Base-by-base conservation (phyloP, 2,888 invertebrate species). In the Synanthedon tipuliformis region DNA sequence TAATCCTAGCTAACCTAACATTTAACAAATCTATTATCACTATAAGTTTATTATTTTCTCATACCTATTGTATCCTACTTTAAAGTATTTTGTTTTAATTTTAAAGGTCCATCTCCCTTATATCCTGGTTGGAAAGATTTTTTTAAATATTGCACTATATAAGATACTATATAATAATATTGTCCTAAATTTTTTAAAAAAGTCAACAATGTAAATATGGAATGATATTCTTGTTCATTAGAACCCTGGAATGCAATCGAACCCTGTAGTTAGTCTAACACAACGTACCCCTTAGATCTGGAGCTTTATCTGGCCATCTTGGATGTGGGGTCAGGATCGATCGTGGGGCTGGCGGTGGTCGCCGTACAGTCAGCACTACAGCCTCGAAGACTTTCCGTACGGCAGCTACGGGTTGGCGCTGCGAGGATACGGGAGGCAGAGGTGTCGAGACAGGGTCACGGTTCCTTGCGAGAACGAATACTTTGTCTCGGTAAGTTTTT, bases 381-480 rank as follows among this genome's bases (percentile, higher is more conserved):
- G 56, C 0, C 50, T 53, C 2, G 55, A 51, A 10, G 55, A 69
- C 54, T 64, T 77, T 62, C 68, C 77, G 56, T 83, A 82, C 55
- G 82, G 84, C 40, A 75, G 78, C 68, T 81, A 71, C 56, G 81
- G 82, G 0, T 61, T 69, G 1, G 75, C 81, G 1, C 64, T 75
- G 51, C 56, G 55, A 3, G 81, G 78, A 0, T 75, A 67, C 34
- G 83, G 84, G 0, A 62, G 88, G 45, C 81, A 80, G 59, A 73
- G 88, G 0, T 95, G 95, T 68, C 81, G 80, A 12, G 94, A 95
- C 69, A 89, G 92, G 51, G 90, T 95, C 51, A 91, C 94, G 1
- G 91, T 95, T 79, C 94, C 95, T 0, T 95, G 95, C 64, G 94
- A 95, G 68, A 92, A 93, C 53, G 95, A 95, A 66, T 95, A 95